These are phyloP conservation scores for Psephotus haematonotus DNA, from an alignment of 2,113 vertebrate species.

Conservation along the genomic window DNA sequence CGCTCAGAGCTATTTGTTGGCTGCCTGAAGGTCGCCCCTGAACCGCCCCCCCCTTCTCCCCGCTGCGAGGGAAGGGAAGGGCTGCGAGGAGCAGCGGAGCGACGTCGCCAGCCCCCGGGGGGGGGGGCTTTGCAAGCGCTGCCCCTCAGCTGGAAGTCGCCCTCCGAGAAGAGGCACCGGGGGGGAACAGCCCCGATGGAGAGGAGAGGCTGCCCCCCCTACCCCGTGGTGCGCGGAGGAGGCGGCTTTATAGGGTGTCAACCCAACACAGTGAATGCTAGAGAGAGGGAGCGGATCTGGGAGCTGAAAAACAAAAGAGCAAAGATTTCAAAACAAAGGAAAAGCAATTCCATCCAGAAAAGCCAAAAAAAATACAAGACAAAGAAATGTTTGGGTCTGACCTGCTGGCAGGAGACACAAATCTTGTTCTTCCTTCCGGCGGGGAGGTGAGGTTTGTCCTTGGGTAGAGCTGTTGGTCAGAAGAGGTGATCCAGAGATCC, in stretches of 20 bases:
- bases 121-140: conserved; percentile 55
- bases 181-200: conserved; percentile 71
- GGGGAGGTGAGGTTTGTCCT: conserved; percentile 82
- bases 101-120: conserved; percentile 59
- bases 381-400: conserved; percentile 95
- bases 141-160: conserved; percentile 69
- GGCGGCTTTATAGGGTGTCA: conserved; percentile 75
- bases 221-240: conserved; percentile 73
- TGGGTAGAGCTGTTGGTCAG: conserved; percentile 81
- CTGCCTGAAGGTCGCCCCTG: conserved; percentile 71
- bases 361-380: conserved; percentile 76
- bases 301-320: conserved; percentile 91
- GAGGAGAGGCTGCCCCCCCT: conserved; percentile 78
- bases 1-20: conserved; percentile 77
- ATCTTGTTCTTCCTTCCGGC: conserved; percentile 89
- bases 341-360: conserved; percentile 87
- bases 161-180: conserved; percentile 75
- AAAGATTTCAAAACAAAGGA: conserved; percentile 87
- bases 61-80: conserved; percentile 66
- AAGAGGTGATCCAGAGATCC: conserved; percentile 88
- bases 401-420: conserved; percentile 94
- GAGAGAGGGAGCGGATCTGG: conserved; percentile 85
- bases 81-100: conserved; percentile 44
- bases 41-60: conserved; percentile 26
- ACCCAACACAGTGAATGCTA: conserved; percentile 81